These are phyloP conservation scores for Synergus laeviventris DNA, from an alignment of 2,888 invertebrate species.

Conservation along the genomic window DNA sequence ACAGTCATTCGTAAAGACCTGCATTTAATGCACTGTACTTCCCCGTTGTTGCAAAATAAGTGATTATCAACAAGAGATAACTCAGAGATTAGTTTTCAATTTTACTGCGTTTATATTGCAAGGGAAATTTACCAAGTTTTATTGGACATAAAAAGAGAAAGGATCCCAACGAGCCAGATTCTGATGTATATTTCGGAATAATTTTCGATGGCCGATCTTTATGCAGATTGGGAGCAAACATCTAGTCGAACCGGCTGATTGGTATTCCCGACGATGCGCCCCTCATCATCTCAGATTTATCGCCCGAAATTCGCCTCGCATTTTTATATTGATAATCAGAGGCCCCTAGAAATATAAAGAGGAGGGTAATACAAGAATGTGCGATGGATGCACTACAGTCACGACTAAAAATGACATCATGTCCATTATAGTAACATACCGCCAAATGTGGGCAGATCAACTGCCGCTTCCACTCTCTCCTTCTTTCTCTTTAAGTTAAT, in stretches of 20 bases:
- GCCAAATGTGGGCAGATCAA: constrained; percentile 63
- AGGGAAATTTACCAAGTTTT: background rate
- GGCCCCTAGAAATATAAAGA: constrained; percentile 45
- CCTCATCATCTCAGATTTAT: constrained; percentile 70
- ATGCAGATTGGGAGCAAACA: constrained; percentile 71
- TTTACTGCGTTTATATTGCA: background rate
- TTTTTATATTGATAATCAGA: constrained; percentile 70
- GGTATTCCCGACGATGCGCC: constrained; percentile 64
- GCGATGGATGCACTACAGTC: constrained; percentile 67
- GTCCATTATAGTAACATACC: constrained; percentile 63
- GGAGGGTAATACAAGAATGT: constrained; percentile 62
- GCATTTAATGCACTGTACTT: background rate
- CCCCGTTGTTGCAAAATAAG: background rate
- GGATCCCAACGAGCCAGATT: background rate
- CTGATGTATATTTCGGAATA: constrained; percentile 10
- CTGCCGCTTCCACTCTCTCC: constrained; percentile 52
- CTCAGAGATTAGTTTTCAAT: background rate
- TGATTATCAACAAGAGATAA: background rate
- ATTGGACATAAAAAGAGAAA: background rate
- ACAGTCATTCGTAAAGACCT: background rate
- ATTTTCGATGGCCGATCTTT: constrained; percentile 61
- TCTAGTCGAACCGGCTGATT: constrained; percentile 70
- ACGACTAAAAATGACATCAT: constrained; percentile 70
- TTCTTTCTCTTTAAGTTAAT: constrained; percentile 25
- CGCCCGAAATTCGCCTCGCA: constrained; percentile 66